Evolutionary conservation across 2,888 invertebrate genomes (phyloP), one percentile per base, ranked within the genome.

Genomic region (Hypsopygia costalis): DNA sequence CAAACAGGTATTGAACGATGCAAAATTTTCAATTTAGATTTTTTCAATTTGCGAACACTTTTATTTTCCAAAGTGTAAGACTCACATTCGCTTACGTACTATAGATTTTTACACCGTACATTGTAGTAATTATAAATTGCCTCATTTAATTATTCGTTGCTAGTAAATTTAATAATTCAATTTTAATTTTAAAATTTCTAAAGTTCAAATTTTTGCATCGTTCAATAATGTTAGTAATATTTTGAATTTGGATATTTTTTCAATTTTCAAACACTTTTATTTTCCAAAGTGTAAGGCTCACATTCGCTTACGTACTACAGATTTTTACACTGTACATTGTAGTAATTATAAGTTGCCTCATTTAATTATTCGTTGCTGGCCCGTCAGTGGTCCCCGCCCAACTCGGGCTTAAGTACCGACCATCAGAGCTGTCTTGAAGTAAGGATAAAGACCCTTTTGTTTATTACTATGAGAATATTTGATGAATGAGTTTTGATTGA

Each of bases 291-390:
- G n/a, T 25, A 25, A 25, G 25, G 7, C 6, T 25, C 25, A n/a
- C 25, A 25, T 8, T 25, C 7, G 25, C 25, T 25, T 25, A 25
- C n/a, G n/a, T n/a, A n/a, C n/a, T n/a, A n/a, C n/a, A n/a, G n/a
- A 25, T 25, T 6, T 6, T 25, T 16, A 16, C n/a, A 8, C 9
- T 36, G 27, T 12, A 29, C 16, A 36, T 20, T 55, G 53, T 53
- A 47, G 49, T 81, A 82, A 82, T 83, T 82, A 80, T 69, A 67
- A 70, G 69, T 73, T 73, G 58, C 55, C 51, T 60, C 58, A 56
- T 75, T 79, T 79, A 81, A 82, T 85, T 83, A 81, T 70, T 70
- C 66, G 66, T 62, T 73, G 55, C 55, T 75, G 78, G 69, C 79
- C 69, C 67, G 79, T 75, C 79, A 75, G 51, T 55, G 59, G 49